phyloP scores from a whole-genome alignment of 2,888 invertebrate species.

The Didymodactylos carnosus region DNA sequence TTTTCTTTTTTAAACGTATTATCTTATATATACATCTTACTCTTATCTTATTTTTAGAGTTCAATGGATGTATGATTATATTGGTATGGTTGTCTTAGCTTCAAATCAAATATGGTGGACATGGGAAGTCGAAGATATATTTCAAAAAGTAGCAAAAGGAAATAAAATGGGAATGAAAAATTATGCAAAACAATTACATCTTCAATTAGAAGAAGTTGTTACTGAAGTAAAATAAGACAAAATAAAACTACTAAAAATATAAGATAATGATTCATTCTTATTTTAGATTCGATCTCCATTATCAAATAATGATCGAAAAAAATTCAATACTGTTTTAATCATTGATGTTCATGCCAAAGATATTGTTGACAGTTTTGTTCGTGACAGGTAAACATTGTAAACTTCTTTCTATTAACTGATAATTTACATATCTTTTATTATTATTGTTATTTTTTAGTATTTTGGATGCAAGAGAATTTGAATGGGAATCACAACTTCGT shows the following conservation, averaged over 20 bases:
- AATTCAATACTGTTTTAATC: slow-evolving; percentile 68
- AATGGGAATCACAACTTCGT: slow-evolving; percentile 76
- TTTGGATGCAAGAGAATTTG: slow-evolving; percentile 61
- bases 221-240: slow-evolving; percentile 38
- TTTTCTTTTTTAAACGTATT: too few species aligned
- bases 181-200: slow-evolving; percentile 56
- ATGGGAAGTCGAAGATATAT: slow-evolving; percentile 74
- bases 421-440: background rate
- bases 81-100: slow-evolving; percentile 64
- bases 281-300: slow-evolving; percentile 46
- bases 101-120: slow-evolving; percentile 88
- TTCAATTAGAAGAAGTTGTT: slow-evolving; percentile 62
- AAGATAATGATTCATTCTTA: background rate
- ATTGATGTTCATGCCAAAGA: slow-evolving; percentile 78
- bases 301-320: slow-evolving; percentile 57
- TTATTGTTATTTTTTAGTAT: slow-evolving; percentile 45
- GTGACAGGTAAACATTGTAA: slow-evolving; percentile 28
- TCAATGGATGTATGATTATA: slow-evolving; percentile 73
- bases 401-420: background rate
- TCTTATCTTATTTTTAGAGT: too few species aligned
- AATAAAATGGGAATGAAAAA: slow-evolving; percentile 73
- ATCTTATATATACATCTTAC: too few species aligned
- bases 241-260: background rate
- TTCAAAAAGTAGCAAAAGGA: slow-evolving; percentile 41
- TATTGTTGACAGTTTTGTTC: slow-evolving; percentile 52